phyloP scores from a whole-genome alignment of 2,888 invertebrate genomes.

The Myopa tessellatipennis region DNA sequence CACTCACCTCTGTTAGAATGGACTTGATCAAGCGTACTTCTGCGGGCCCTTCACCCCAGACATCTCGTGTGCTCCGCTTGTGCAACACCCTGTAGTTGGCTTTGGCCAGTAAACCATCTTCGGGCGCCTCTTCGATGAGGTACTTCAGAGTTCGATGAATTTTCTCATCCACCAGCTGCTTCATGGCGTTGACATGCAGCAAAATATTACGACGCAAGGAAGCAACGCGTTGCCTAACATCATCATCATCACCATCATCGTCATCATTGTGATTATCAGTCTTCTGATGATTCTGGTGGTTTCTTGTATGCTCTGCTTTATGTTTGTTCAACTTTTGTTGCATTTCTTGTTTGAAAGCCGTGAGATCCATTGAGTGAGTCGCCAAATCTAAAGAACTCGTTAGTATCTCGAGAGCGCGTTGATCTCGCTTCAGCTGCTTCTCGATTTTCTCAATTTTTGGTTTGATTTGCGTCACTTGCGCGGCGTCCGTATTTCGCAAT shows the following conservation, averaged over 20 bases:
- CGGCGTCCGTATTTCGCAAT: conserved; percentile 54
- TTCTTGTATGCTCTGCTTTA: not conserved
- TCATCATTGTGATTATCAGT: conserved; percentile 25
- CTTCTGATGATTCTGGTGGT: not conserved
- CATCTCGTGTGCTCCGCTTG: conserved; percentile 44
- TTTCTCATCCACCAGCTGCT: conserved; percentile 55
- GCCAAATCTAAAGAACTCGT: conserved; percentile 61
- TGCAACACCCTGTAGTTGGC: conserved; percentile 49
- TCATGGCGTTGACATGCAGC: conserved; percentile 58
- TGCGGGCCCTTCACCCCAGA: conserved; percentile 37
- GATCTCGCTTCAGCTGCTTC: conserved; percentile 60
- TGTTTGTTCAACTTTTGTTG: conserved; percentile 35
- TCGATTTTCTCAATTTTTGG: conserved; percentile 61
- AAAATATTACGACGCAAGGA: conserved; percentile 55
- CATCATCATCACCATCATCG: not conserved
- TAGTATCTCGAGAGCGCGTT: conserved; percentile 60
- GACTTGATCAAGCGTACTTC: conserved; percentile 54
- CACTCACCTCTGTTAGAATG: conserved; percentile 55
- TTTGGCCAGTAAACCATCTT: conserved; percentile 53
- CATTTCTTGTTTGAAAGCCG: conserved; percentile 56
- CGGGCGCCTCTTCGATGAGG: conserved; percentile 53
- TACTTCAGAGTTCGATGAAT: conserved; percentile 59
- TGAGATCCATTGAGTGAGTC: conserved; percentile 51
- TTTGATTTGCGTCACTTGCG: conserved; percentile 49
- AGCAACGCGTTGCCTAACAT: conserved; percentile 49